Conservation (phyloP, 2,113 vertebrate species). For the Chlamydotis undulata region DNA sequence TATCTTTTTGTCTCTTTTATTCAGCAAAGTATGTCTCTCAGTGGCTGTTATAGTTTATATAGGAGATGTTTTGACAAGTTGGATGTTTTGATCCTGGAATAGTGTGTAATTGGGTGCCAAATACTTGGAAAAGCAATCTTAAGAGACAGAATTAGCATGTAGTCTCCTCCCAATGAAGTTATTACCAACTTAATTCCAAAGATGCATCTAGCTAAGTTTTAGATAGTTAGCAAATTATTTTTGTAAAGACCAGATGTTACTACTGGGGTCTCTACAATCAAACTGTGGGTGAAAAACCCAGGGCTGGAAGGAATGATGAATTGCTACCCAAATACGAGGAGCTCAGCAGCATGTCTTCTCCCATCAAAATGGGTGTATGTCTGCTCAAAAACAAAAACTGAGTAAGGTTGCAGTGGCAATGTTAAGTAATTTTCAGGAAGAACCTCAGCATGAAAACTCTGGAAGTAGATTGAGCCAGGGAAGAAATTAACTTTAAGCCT, state of each 20-base stretch:
- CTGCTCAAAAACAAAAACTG: neutral
- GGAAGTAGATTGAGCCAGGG: neutral
- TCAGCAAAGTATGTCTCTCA: neutral
- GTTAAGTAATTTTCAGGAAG: neutral
- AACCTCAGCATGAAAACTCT: neutral
- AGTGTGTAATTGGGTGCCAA: neutral
- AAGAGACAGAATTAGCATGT: neutral
- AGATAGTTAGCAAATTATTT: neutral
- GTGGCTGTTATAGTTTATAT: neutral
- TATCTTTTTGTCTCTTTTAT: neutral
- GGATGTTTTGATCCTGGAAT: neutral
- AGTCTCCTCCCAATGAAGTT: neutral
- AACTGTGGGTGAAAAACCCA: neutral
- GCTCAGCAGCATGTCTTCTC: neutral
- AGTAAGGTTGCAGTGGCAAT: neutral
- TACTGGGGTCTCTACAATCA: neutral
- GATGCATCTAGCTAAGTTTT: neutral
- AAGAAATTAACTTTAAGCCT: neutral
- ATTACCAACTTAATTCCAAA: neutral
- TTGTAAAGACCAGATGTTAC: neutral
- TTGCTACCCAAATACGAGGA: neutral
- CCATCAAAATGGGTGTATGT: neutral
- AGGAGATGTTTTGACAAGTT: neutral
- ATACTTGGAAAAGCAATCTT: neutral
- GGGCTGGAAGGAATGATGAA: neutral